Percentiles rank a stretch among this genome's conserved stretches.
These are phyloP conservation scores for Cyprinodon tularosa DNA, from an alignment of 2,113 vertebrate genomes.

Conservation along the genomic window DNA sequence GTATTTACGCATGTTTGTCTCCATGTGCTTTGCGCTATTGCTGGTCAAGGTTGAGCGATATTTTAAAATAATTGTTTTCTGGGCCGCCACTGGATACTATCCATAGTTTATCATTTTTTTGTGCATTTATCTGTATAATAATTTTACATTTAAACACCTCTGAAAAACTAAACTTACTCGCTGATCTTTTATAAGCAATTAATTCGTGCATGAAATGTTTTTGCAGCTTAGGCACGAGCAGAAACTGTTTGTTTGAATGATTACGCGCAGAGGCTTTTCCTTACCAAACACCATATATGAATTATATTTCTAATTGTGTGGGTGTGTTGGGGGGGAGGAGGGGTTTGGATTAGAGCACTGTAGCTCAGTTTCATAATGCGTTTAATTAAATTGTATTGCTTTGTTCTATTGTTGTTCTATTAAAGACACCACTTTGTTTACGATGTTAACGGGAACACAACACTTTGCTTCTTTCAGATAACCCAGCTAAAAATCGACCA, in stretches of 20 bases:
- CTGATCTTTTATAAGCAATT: not conserved
- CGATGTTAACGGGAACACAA: not conserved
- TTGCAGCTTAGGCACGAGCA: not conserved
- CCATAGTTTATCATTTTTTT: not conserved
- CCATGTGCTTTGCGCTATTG: not conserved
- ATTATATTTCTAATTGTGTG: not conserved
- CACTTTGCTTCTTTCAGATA: constrained; percentile 83
- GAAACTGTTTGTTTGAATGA: not conserved
- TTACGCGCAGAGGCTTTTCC: not conserved
- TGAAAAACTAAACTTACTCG: no score
- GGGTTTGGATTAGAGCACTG: no score
- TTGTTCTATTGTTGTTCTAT: not conserved
- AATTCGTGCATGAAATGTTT: not conserved
- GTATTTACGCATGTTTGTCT: not conserved
- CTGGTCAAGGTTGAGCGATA: not conserved
- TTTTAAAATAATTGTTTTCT: not conserved
- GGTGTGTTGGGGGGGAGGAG: no score
- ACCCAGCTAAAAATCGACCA: constrained; percentile 99
- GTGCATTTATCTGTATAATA: not conserved
- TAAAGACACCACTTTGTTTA: not conserved
- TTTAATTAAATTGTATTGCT: no score
- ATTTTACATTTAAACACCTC: not conserved
- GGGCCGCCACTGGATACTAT: not conserved
- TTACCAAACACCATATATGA: not conserved
- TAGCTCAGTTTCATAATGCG: no score